Base-by-base conservation (phyloP, 2,888 invertebrate species). In the Corythucha ciliata region DNA sequence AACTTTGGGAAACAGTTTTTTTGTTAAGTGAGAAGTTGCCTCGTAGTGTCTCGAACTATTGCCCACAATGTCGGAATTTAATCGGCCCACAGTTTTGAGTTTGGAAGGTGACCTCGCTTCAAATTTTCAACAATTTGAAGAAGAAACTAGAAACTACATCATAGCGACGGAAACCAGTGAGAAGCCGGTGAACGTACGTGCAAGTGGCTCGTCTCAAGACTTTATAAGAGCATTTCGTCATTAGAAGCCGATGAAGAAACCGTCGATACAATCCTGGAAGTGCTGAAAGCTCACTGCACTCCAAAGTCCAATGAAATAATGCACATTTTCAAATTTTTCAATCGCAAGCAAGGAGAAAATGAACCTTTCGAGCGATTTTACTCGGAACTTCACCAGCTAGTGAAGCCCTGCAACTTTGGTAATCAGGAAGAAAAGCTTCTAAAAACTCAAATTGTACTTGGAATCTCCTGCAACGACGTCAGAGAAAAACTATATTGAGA, bases 321-420 rank as follows among this genome's bases (percentile, higher is more conserved):
- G 47, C 55, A 50, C 12, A 53, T 55, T 21, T 54, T 45, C 25
- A 48, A 52, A 32, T 58, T 58, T 33, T 53, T 56, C 22, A 48
- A 29, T 24, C 42, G 54, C 16, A 39, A 34, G 7, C 57, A 57
- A 49, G 22, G 40, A 25, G 14, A 2, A 29, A 40, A 36, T 39
- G 56, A 54, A 37, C 48, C 54, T 14, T 56, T 57, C 40, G 57
- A 52, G 24, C 25, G 48, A 14, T 52, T 33, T 40, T 34, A 44
- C 44, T 36, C 45, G 6, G 52, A 54, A 44, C 26, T 56, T 6
- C 48, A 16, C n/a, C n/a, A n/a, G n/a, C n/a, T n/a, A n/a, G n/a
- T n/a, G n/a, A n/a, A n/a, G n/a, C n/a, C n/a, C n/a, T 54, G 54
- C 45, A 45, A 47, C 7, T 56, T 56, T 46, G 48, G 48, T 20